A percentile compares a stretch with the other conserved stretches of the same genome.
Evolutionary conservation across 1,140 invertebrate genomes (phyloP).

Genomic region (Heliconius congener): DNA sequence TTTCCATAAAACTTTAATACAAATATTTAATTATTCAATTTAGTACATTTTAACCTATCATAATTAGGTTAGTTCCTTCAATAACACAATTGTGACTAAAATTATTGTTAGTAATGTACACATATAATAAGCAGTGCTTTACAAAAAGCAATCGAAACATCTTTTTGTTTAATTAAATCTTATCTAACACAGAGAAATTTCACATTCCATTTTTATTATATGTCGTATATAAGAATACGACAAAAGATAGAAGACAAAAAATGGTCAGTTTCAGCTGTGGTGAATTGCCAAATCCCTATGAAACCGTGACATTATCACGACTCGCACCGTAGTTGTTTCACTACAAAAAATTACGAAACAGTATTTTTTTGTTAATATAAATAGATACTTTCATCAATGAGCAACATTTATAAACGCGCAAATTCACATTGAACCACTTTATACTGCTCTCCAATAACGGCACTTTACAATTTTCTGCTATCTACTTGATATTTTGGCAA

Average conservation of each 20-base stretch:
- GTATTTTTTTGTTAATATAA: background rate
- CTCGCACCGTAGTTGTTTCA: background rate
- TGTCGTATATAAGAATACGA: background rate
- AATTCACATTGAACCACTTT: conserved; percentile 35
- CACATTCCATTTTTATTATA: background rate
- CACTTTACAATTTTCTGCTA: conserved; percentile 2
- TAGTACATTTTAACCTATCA: background rate
- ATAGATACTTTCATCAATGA: background rate
- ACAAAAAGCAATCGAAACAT: background rate
- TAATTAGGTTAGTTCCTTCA: background rate
- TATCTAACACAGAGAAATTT: background rate
- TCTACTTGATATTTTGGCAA: conserved; percentile 21
- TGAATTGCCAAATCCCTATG: conserved; percentile 11
- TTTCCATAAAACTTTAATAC: background rate
- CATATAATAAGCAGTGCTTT: background rate
- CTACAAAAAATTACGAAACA: conserved; percentile 5
- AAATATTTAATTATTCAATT: background rate
- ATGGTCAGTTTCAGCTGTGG: conserved; percentile 6
- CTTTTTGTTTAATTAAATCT: background rate
- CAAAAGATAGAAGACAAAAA: background rate
- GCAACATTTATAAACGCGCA: conserved; percentile 18
- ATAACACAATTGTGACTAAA: background rate
- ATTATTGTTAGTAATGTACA: background rate
- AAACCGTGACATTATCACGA: conserved; percentile 2
- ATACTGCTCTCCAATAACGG: conserved; percentile 23